These are phyloP conservation scores for Leptinotarsa tumamoca DNA, from an alignment of 2,888 invertebrate genomes.

Conservation along the genomic window DNA sequence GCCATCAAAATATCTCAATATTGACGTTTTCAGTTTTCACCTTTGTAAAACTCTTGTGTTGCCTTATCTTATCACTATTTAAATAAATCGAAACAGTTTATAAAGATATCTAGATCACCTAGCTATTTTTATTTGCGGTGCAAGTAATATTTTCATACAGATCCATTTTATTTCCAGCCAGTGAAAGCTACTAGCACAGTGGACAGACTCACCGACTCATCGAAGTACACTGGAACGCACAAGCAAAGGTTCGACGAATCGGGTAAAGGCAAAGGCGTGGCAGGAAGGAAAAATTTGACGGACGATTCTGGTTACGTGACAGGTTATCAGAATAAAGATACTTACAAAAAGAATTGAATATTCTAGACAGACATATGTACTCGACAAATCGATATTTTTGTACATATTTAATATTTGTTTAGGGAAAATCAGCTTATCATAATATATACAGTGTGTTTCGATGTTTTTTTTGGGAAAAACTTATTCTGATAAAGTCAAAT, in stretches of 20 bases:
- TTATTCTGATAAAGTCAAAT: neutral
- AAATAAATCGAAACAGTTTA: neutral
- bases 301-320: conserved; percentile 81
- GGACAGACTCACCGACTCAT: conserved; percentile 85
- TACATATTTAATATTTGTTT: conserved; percentile 11
- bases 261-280: conserved; percentile 88
- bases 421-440: neutral
- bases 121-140: neutral
- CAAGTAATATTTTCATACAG: neutral
- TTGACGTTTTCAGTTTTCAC: too few relatives aligned
- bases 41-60: too few relatives aligned
- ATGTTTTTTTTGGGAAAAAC: neutral
- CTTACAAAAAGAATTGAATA: conserved; percentile 71
- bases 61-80: neutral
- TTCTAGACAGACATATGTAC: neutral
- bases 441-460: neutral
- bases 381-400: conserved; percentile 7
- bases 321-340: conserved; percentile 87
- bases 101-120: neutral
- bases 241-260: conserved; percentile 86
- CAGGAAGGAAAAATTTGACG: conserved; percentile 81
- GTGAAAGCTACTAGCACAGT: conserved; percentile 68
- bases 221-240: conserved; percentile 89
- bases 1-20: too few relatives aligned
- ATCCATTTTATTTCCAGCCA: conserved; percentile 55